Evolutionary conservation across 1,140 invertebrate species (phyloP).

Genomic region (Hesperophylax magnus): DNA sequence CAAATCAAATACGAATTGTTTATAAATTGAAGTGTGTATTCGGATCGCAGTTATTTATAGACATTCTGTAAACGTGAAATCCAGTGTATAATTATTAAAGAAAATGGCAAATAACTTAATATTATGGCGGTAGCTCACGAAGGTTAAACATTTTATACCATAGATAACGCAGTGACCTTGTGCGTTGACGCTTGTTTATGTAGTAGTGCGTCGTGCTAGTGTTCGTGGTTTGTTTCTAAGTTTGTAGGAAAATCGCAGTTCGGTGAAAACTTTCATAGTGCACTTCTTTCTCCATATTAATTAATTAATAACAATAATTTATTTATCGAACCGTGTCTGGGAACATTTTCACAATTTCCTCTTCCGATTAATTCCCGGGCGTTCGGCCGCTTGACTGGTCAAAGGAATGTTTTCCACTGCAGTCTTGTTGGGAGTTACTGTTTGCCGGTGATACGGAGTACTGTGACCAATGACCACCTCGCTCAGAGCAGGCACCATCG

Average conservation of each 20-base stretch:
- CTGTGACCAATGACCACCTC: conserved; percentile 32
- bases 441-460: too few species aligned
- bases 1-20: not conserved
- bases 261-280: conserved; percentile 3
- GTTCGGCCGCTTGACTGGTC: too few species aligned
- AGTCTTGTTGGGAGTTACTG: too few species aligned
- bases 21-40: not conserved
- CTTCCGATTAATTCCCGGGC: too few species aligned
- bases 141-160: conserved; percentile 46
- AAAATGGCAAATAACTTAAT: too few species aligned
- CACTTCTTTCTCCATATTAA: not conserved
- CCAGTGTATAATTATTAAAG: too few species aligned
- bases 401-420: too few species aligned
- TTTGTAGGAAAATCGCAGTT: not conserved
- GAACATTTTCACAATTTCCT: too few species aligned
- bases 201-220: not conserved
- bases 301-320: not conserved
- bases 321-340: not conserved
- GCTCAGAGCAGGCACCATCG: not conserved
- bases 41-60: not conserved
- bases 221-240: not conserved
- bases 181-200: conserved; percentile 15
- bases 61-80: not conserved
- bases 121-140: conserved; percentile 12
- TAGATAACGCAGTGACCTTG: conserved; percentile 49